These are phyloP conservation scores for Neomicropteryx cornuta DNA, from an alignment of 1,140 invertebrate species.

Conservation along the genomic window DNA sequence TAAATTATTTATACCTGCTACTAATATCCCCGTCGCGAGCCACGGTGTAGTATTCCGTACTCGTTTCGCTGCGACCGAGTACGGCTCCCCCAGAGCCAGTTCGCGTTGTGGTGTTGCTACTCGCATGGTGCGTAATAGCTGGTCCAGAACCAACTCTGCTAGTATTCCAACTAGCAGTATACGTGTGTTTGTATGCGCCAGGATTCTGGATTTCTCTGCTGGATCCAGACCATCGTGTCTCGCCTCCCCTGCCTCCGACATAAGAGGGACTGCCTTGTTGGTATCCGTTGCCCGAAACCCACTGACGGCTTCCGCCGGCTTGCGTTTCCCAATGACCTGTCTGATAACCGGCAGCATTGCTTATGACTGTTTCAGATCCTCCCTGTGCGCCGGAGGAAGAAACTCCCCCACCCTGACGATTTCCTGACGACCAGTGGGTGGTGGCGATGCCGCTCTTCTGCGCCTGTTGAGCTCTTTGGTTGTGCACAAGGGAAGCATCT, in stretches of 20 bases:
- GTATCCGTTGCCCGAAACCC: too few relatives aligned
- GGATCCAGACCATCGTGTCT: conserved; percentile 1
- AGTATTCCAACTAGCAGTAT: conserved; percentile 12
- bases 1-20: too few relatives aligned
- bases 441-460: not conserved
- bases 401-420: not conserved
- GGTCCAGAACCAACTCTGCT: conserved; percentile 12
- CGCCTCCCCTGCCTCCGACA: conserved; percentile 2
- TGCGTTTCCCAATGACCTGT: too few relatives aligned
- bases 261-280: too few relatives aligned
- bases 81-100: conserved; percentile 16
- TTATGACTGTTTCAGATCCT: not conserved
- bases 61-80: conserved; percentile 17
- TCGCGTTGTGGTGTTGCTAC: conserved; percentile 15
- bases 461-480: conserved; percentile 10
- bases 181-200: conserved; percentile 7
- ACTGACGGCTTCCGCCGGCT: too few relatives aligned
- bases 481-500: conserved; percentile 30
- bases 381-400: not conserved
- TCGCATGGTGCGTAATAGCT: conserved; percentile 14
- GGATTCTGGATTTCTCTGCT: not conserved
- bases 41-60: conserved; percentile 17
- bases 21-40: too few relatives aligned
- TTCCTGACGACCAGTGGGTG: conserved; percentile 1
- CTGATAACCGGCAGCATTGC: too few relatives aligned